These are phyloP conservation scores for Epicampocera succincta DNA, from an alignment of 2,888 invertebrate species.

Conservation along the genomic window DNA sequence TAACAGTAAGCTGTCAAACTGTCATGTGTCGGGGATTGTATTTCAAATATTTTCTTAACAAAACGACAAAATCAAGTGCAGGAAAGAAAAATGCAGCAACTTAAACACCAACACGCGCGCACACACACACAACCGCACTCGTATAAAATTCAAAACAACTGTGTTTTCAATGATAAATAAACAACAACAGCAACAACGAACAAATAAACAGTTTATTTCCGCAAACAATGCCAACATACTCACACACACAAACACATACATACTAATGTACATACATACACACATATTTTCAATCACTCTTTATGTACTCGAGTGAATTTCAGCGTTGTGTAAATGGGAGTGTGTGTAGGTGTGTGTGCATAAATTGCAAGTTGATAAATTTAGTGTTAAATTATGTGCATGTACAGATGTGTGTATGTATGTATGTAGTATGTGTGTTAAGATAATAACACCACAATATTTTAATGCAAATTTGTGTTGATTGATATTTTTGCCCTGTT, in stretches of 20 bases:
- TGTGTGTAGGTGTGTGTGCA: too few relatives aligned
- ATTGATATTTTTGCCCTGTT: conserved; percentile 10
- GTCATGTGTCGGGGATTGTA: conserved; percentile 50
- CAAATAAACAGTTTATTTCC: conserved; percentile 35
- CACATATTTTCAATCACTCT: not conserved
- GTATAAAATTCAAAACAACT: conserved; percentile 24
- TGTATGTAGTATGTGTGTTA: not conserved
- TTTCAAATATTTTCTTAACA: conserved; percentile 41
- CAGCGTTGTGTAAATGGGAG: too few relatives aligned
- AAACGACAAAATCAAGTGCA: not conserved
- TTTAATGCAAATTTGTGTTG: conserved; percentile 27
- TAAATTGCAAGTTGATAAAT: not conserved
- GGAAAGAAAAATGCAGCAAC: conserved; percentile 7
- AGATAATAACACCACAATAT: not conserved
- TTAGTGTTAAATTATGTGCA: conserved; percentile 18
- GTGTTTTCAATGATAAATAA: conserved; percentile 54
- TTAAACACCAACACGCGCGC: conserved; percentile 7
- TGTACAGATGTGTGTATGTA: too few relatives aligned
- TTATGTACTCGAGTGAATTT: too few relatives aligned
- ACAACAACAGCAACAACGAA: conserved; percentile 5
- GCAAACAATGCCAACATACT: conserved; percentile 12
- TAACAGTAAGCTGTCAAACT: conserved; percentile 62
- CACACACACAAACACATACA: too few relatives aligned
- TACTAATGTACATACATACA: not conserved
- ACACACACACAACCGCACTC: not conserved